These are phyloP conservation scores for Clarias batrachus DNA, from an alignment of 2,113 vertebrate genomes.

Conservation along the genomic window DNA sequence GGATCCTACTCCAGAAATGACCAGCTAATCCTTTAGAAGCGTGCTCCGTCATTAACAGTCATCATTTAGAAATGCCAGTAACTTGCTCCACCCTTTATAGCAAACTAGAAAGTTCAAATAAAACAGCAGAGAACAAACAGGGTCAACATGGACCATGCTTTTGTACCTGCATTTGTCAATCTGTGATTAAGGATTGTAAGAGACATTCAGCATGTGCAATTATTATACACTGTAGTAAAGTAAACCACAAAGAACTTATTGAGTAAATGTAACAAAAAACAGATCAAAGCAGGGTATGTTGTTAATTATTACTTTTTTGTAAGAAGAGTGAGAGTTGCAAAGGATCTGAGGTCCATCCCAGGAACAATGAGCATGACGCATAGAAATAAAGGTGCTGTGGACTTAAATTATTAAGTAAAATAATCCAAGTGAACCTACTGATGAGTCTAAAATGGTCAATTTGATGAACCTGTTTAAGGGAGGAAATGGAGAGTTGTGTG, in stretches of 20 bases:
- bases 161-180: not conserved
- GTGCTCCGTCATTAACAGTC: conserved; percentile 9
- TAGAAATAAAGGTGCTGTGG: not conserved
- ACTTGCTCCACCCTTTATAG: conserved; percentile 42
- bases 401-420: not conserved
- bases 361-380: not conserved
- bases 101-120: conserved; percentile 42
- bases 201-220: not conserved
- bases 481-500: not conserved
- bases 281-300: not conserved
- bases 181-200: not conserved
- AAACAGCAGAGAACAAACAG: conserved; percentile 10
- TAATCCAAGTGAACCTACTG: not conserved
- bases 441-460: not conserved
- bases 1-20: conserved; percentile 46
- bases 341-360: not conserved
- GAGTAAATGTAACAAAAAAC: not conserved
- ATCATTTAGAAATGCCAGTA: conserved; percentile 12
- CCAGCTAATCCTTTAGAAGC: conserved; percentile 24
- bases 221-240: not conserved
- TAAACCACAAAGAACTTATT: not conserved
- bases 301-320: not conserved
- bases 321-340: not conserved
- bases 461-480: not conserved
- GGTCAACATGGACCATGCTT: not conserved